Conservation (phyloP, 2,888 invertebrate species). For the Belgica antarctica region DNA sequence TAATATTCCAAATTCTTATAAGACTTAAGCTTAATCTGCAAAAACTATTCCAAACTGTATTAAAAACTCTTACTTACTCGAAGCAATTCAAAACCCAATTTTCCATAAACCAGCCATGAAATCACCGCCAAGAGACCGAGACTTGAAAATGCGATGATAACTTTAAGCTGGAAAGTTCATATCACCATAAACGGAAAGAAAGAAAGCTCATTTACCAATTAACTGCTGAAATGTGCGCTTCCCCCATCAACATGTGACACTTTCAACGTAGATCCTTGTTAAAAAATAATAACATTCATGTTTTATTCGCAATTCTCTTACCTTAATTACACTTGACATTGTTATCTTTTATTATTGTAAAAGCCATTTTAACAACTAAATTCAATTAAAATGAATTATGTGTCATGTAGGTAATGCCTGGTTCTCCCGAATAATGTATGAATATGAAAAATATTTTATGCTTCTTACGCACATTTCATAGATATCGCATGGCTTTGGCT, state of each 20-base stretch:
- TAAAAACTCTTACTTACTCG: no score
- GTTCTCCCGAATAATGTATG: constrained; percentile 5
- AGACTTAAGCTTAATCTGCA: no score
- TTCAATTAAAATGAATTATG: constrained; percentile 45
- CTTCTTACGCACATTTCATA: constrained; percentile 23
- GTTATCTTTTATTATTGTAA: constrained; percentile 37
- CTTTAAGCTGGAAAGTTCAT: neutral
- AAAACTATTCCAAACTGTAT: no score
- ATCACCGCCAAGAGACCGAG: no score
- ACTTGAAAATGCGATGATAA: constrained; percentile 6
- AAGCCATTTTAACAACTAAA: constrained; percentile 44
- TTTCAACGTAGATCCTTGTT: constrained; percentile 36
- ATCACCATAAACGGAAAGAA: neutral
- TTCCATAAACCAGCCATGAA: no score
- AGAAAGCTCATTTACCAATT: constrained; percentile 22
- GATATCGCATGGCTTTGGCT: constrained; percentile 20
- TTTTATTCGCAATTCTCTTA: constrained; percentile 35
- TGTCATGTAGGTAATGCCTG: constrained; percentile 34
- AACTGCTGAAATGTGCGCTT: neutral
- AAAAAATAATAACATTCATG: constrained; percentile 44
- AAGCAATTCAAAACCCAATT: no score
- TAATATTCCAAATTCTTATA: no score
- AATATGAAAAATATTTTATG: constrained; percentile 15
- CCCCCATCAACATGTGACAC: neutral
- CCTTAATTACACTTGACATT: constrained; percentile 44